Evolutionary conservation across 2,113 vertebrate genomes (phyloP).

Genomic region (Verasper variegatus): DNA sequence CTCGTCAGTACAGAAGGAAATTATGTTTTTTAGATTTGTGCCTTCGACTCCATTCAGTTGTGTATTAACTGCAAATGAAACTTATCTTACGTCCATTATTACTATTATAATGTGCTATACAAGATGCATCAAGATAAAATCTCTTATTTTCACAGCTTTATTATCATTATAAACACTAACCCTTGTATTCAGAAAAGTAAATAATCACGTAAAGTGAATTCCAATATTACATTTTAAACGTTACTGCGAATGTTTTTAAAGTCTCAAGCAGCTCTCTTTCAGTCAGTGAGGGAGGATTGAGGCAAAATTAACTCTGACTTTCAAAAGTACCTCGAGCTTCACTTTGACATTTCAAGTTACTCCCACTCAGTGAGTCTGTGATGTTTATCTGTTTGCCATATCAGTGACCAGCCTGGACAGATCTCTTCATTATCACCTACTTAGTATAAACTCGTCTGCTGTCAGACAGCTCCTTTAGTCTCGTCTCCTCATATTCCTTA

Average conservation of each 20-base stretch:
- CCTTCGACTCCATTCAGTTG: not conserved
- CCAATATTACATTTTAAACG: too few relatives aligned
- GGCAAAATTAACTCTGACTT: slow-evolving; percentile 43
- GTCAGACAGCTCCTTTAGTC: slow-evolving; percentile 54
- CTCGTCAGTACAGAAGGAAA: too few relatives aligned
- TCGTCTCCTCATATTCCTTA: slow-evolving; percentile 39
- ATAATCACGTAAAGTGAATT: too few relatives aligned
- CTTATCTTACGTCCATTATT: too few relatives aligned
- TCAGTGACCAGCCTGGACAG: slow-evolving; percentile 73
- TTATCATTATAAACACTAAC: not conserved
- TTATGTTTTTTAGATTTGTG: not conserved
- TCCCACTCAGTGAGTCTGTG: slow-evolving; percentile 56
- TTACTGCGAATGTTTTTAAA: not conserved
- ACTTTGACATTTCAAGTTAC: slow-evolving; percentile 68
- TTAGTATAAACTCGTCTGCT: slow-evolving; percentile 65
- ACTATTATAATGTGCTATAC: too few relatives aligned
- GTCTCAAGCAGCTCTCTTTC: not conserved
- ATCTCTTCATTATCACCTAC: slow-evolving; percentile 77
- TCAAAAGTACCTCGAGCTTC: slow-evolving; percentile 54
- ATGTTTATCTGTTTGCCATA: slow-evolving; percentile 76
- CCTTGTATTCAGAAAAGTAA: too few relatives aligned
- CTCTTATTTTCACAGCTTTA: not conserved
- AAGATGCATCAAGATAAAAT: not conserved
- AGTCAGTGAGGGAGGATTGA: not conserved
- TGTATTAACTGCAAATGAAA: not conserved